Evolutionary conservation across 2,797 vertebrate species (phyloP), one percentile per base, ranked within the genome.

Genomic region (Semotilus atromaculatus): DNA sequence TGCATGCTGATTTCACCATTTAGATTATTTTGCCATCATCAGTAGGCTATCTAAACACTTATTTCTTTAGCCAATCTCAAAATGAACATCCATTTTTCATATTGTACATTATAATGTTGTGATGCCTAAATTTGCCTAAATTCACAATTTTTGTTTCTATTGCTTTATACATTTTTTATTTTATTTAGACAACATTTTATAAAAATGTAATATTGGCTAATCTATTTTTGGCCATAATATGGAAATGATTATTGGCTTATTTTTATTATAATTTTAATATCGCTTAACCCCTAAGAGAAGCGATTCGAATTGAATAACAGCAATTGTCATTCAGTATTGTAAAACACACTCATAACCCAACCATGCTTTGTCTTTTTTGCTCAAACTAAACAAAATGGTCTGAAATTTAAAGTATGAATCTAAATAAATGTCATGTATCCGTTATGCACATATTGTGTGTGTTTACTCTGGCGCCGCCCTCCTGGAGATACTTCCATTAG

Each of bases 401-500:
- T 76, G 23, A 76, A 26, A 75, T 18, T 58, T 23, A 58, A 53
- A 23, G 19, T 23, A 34, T 23, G 29, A 74, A 34, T 74, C 29
- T 34, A 34, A 74, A 34, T 31, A 64, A 64, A 64, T 64, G 62
- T 18, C 26, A 64, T 34, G 10, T 6, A 53, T 53, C 9, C 48
- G 34, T 34, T 53, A 34, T 7, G 19, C 48, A 34, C 29, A 14
- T 53, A 75, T 58, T 51, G 48, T 62, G 16, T 68, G 26, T 80
- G 84, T 76, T 72, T 71, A 76, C 38, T 81, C 38, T 88, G 62
- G 81, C 60, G 66, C 76, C 48, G 43, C 43, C 75, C 40, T 79
- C 51, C 51, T 40, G 29, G 81, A 40, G 91, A 91, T 88, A 86
- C 29, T 88, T 93, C 90, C 91, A 91, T 93, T 93, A 92, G 94